Base-by-base conservation (phyloP, 2,797 vertebrate genomes). In the Arremon brunneinucha region DNA sequence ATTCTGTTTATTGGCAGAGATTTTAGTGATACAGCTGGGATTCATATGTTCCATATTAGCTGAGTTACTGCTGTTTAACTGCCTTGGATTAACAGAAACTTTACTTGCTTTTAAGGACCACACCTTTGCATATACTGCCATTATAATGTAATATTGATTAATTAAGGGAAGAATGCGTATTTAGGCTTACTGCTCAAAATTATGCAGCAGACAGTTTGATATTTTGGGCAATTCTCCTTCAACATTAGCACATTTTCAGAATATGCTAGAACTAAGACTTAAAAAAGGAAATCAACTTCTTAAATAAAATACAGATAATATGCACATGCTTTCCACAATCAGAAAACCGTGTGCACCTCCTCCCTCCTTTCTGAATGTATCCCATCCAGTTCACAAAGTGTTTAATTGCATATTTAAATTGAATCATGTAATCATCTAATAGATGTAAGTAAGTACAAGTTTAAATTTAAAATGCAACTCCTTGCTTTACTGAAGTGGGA, bases 11-110 rank as follows among this genome's bases (percentile, higher is more conserved):
- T 65, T 96, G 92, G 93, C 94, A 94, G 53, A 80, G 83, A 41
- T 56, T 78, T 64, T 9, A 83, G 50, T 71, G 39, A 37, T 76
- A 70, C 85, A 95, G 80, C 81, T 96, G 94, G 89, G 76, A 87
- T 85, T 97, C 64, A 44, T 84, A 68, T 94, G 69, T 82, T 94
- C 52, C 3, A 1, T 64, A 30, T 93, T 90, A 87, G 56, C n/a
- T n/a, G 44, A 83, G 62, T 75, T 90, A 83, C 62, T 95, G 85
- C 80, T 93, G 19, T 93, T 92, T 94, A 91, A 72, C 69, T 30
- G 41, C 76, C 64, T 76, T 89, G 87, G 56, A 92, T 95, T 89
- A 93, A 88, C 44, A 96, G 93, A 91, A 96, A 87, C 35, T 94
- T 90, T 34, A 35, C n/a, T 92, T 92, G 55, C 18, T 77, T 89